Percentiles rank a stretch among this genome's conserved stretches.
Evolutionary conservation across 1,140 invertebrate species (phyloP).

Genomic region (Drosophila trapezifrons): DNA sequence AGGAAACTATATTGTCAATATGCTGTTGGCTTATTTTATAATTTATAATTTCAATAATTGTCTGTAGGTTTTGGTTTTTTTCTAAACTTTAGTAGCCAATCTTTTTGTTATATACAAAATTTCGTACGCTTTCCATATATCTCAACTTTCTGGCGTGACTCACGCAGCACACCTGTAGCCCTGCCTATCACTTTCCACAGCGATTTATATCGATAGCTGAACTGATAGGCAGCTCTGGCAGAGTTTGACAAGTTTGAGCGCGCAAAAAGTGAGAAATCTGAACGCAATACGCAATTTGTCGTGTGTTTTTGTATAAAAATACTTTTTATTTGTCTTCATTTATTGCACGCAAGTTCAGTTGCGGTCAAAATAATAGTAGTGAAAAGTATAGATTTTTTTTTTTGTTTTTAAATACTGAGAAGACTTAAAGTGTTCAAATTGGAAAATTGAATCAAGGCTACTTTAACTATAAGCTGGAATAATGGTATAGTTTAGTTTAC

Average conservation of each 20-base stretch:
- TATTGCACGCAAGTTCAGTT: conserved; percentile 67
- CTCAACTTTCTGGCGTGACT: background rate
- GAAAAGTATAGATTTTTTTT: no score
- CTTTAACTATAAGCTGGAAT: no score
- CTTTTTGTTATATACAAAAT: no score
- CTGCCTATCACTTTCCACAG: background rate
- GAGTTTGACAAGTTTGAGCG: background rate
- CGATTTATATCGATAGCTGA: conserved; percentile 8
- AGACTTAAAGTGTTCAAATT: no score
- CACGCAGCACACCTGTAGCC: background rate
- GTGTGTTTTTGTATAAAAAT: conserved; percentile 47
- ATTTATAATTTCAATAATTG: no score
- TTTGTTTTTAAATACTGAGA: no score
- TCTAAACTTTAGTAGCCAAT: no score
- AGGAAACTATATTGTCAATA: background rate
- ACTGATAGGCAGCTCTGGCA: conserved; percentile 18
- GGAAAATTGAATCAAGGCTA: no score
- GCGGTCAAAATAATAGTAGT: no score
- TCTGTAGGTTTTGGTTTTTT: background rate
- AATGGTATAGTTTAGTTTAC: no score
- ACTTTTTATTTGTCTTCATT: conserved; percentile 55
- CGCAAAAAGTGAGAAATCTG: background rate
- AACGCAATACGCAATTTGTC: background rate
- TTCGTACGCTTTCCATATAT: no score
- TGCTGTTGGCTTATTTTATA: background rate